Evolutionary conservation across 2,888 invertebrate species (phyloP), one percentile per base, ranked within the genome.

Genomic region (Apodemia zela): DNA sequence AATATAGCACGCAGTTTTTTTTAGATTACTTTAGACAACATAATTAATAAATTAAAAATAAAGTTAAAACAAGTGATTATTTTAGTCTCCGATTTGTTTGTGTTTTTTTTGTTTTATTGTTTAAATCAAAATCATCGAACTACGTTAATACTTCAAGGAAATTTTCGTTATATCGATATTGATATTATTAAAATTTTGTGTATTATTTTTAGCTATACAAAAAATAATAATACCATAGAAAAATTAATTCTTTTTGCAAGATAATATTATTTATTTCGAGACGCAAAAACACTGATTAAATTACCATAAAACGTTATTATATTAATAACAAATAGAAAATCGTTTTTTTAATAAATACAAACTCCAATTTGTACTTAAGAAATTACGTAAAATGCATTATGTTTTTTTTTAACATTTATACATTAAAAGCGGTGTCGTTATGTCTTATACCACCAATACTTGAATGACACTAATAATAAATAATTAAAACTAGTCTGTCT

Each of bases 391-490:
- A 51, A 51, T 51, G 51, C 21, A 21, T 33, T 33, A 33, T 33
- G 33, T 33, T 13, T 18, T 49, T 18, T 49, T 51, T 51, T 21
- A 51, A 51, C 51, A 51, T 51, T 51, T 25, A 51, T 57, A 59
- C 59, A 59, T 49, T 59, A 62, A 63, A 61, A 64, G 58, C 63
- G 62, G 57, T 60, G 61, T 62, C 49, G 18, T 51, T 25, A 51
- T 67, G 62, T 62, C 67, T 67, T 67, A 68, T 61, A 68, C 65
- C 67, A 61, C 58, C 47, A 64, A 66, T 67, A 69, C 58, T 68
- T 65, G 73, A 70, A 58, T 62, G 45, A 58, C 71, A 73, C 76
- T 83, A 84, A 79, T 74, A 85, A 89, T 88, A 87, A 89, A 86
- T 87, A 85, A 77, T 76, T 78, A 75, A 77, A 60, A 66, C 77